Conservation (phyloP, 2,888 invertebrate genomes). For the Nycteola revayana region DNA sequence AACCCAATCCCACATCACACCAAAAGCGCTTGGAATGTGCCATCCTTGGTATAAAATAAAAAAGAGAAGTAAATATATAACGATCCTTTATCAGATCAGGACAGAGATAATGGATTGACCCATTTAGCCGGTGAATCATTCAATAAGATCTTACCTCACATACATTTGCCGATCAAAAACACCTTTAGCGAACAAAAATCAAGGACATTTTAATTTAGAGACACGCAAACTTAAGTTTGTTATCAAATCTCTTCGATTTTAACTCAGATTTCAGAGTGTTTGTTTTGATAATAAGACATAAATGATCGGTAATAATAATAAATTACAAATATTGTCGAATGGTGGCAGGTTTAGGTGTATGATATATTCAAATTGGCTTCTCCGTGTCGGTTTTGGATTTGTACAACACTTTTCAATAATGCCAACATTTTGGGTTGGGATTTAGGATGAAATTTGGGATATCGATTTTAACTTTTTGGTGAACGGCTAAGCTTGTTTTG, state of each 20-base stretch:
- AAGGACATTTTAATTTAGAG: neutral
- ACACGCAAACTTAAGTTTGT: constrained; percentile 27
- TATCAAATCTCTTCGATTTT: constrained; percentile 22
- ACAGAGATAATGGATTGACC: constrained; percentile 73
- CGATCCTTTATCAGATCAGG: constrained; percentile 73
- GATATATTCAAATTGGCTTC: constrained; percentile 22
- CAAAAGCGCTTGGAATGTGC: constrained; percentile 58
- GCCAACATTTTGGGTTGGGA: too few relatives aligned
- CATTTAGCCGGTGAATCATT: constrained; percentile 74
- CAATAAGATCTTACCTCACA: constrained; percentile 43
- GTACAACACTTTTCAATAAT: constrained; percentile 8
- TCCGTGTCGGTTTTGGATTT: constrained; percentile 6
- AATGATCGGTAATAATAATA: constrained; percentile 42
- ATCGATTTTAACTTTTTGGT: too few relatives aligned
- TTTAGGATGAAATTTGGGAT: too few relatives aligned
- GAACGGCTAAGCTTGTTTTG: too few relatives aligned
- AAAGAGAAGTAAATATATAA: constrained; percentile 58
- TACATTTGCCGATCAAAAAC: constrained; percentile 19
- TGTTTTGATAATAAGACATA: constrained; percentile 45
- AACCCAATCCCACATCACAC: constrained; percentile 26
- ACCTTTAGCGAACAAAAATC: constrained; percentile 1
- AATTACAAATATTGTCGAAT: constrained; percentile 33
- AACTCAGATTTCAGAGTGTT: constrained; percentile 31
- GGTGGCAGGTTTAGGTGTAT: constrained; percentile 19
- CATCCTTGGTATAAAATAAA: constrained; percentile 46